phyloP scores from a whole-genome alignment of 2,797 vertebrate species.

The Rhadinocentrus ornatus region DNA sequence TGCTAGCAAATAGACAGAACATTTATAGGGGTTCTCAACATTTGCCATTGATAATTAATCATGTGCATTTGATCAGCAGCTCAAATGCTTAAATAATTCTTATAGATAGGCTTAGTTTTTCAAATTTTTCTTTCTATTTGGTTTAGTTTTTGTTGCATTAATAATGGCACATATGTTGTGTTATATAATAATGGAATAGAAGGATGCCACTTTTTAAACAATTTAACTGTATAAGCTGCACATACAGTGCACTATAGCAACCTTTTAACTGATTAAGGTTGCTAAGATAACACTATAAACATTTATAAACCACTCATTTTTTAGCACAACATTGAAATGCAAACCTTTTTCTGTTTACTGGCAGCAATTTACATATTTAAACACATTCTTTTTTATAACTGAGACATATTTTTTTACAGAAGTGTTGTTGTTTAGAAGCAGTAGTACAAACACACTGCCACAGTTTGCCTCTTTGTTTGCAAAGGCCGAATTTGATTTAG shows the following conservation, averaged over 20 bases:
- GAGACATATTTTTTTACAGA: not conserved
- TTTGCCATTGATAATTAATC: not conserved
- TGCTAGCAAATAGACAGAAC: not conserved
- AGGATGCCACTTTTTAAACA: not conserved
- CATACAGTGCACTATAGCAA: not conserved
- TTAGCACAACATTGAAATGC: not conserved
- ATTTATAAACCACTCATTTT: not conserved
- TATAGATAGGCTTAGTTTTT: not conserved
- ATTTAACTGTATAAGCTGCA: not conserved
- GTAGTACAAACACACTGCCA: not conserved
- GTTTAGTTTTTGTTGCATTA: not conserved
- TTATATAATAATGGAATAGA: no score
- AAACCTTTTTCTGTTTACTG: not conserved
- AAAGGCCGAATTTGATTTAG: not conserved
- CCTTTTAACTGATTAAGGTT: not conserved
- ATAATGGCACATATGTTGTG: not conserved
- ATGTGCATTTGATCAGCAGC: not conserved
- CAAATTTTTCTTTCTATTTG: not conserved
- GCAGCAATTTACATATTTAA: slow-evolving; percentile 13
- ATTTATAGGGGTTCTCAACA: not conserved
- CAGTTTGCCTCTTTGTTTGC: slow-evolving; percentile 1
- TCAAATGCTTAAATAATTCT: not conserved
- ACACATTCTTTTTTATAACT: not conserved
- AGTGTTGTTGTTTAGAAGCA: not conserved
- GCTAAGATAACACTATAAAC: not conserved